Percentiles rank a stretch among this genome's conserved stretches.
Conservation (phyloP, 2,888 invertebrate genomes). For the Encarsia formosa region DNA sequence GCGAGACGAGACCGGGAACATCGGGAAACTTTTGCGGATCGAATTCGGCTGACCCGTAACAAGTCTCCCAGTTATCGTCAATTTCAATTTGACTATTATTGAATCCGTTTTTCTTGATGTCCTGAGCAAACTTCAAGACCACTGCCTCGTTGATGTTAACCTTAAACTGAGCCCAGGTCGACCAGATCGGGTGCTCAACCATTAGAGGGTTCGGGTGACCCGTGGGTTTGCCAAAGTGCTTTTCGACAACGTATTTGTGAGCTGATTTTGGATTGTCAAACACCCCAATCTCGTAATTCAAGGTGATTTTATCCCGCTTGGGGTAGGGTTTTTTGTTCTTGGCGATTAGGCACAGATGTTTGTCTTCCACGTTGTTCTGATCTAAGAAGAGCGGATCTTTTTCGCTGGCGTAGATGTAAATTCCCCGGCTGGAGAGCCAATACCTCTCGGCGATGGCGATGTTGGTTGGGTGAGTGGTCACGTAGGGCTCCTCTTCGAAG, state of each 20-base stretch:
- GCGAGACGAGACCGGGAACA: conserved; percentile 60
- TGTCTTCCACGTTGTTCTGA: conserved; percentile 58
- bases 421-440: conserved; percentile 70
- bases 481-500: conserved; percentile 58
- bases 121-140: conserved; percentile 63
- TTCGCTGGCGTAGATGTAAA: conserved; percentile 62
- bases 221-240: conserved; percentile 61
- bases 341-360: conserved; percentile 59
- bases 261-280: conserved; percentile 60
- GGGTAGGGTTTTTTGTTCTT: conserved; percentile 57
- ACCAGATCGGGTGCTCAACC: conserved; percentile 81
- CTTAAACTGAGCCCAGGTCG: conserved; percentile 78
- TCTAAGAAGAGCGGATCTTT: conserved; percentile 68
- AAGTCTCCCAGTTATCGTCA: conserved; percentile 83
- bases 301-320: conserved; percentile 24
- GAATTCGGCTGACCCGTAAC: conserved; percentile 77
- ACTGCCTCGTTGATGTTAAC: conserved; percentile 61
- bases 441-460: conserved; percentile 58
- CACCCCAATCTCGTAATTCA: conserved; percentile 63
- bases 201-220: conserved; percentile 65
- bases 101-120: conserved; percentile 64
- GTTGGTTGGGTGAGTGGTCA: conserved; percentile 51
- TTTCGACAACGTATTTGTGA: conserved; percentile 62
- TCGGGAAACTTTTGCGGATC: conserved; percentile 67
- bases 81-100: conserved; percentile 76